phyloP scores from a whole-genome alignment of 2,797 vertebrate species.

The Poecilia wingei region DNA sequence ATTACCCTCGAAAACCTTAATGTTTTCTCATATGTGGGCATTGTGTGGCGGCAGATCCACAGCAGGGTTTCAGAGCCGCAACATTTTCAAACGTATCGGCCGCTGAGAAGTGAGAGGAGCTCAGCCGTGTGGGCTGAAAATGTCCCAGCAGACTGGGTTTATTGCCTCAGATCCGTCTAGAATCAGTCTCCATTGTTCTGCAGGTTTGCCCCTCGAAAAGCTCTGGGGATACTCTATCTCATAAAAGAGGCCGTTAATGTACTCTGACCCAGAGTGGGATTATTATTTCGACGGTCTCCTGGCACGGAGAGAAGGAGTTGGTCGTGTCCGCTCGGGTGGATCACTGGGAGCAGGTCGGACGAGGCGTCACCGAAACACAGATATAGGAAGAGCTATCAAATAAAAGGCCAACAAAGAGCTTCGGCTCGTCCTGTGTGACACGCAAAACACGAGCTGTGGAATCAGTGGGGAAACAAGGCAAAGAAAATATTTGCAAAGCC shows the following conservation, averaged over 20 bases:
- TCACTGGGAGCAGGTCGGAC: slow-evolving; percentile 50
- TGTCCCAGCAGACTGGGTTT: slow-evolving; percentile 58
- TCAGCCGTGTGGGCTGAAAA: slow-evolving; percentile 53
- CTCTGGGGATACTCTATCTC: slow-evolving; percentile 50
- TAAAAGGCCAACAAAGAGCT: slow-evolving; percentile 52
- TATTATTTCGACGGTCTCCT: slow-evolving; percentile 61
- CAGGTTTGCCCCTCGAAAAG: slow-evolving; percentile 48
- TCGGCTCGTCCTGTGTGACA: slow-evolving; percentile 54
- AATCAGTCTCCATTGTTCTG: slow-evolving; percentile 58
- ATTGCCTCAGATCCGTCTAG: slow-evolving; percentile 58
- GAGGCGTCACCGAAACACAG: slow-evolving; percentile 60
- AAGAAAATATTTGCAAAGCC: slow-evolving; percentile 41
- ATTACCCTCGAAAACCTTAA: slow-evolving; percentile 61
- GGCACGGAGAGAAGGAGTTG: slow-evolving; percentile 42
- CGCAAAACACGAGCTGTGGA: not conserved
- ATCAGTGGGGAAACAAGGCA: slow-evolving; percentile 36
- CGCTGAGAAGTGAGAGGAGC: slow-evolving; percentile 61
- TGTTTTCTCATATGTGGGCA: slow-evolving; percentile 57
- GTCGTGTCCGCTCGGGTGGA: slow-evolving; percentile 26
- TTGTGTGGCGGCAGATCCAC: slow-evolving; percentile 51
- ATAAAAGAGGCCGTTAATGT: slow-evolving; percentile 71
- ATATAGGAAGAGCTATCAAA: slow-evolving; percentile 61
- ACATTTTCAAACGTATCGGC: slow-evolving; percentile 61
- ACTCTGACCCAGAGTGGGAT: slow-evolving; percentile 62
- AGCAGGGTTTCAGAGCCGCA: slow-evolving; percentile 47